Evolutionary conservation across 2,888 invertebrate genomes (phyloP).

Genomic region (Acholoe squamosa): DNA sequence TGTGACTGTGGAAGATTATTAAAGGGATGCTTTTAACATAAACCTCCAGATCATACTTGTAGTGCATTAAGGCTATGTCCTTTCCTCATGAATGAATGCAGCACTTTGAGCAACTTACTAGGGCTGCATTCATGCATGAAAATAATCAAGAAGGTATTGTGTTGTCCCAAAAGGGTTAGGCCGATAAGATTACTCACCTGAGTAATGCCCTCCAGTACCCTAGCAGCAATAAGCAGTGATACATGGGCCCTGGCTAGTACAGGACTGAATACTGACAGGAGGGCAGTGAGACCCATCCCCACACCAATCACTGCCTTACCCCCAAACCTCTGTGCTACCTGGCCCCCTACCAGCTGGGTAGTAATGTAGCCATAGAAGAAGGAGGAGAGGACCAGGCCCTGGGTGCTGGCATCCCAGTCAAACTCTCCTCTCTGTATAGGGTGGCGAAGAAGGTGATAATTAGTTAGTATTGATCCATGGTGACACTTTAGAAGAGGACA

Average conservation of each 20-base stretch:
- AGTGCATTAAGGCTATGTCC: too few species aligned
- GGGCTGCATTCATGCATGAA: too few species aligned
- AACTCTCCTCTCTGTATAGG: constrained; percentile 66
- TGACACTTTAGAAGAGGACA: too few species aligned
- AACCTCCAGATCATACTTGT: too few species aligned
- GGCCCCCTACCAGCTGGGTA: constrained; percentile 70
- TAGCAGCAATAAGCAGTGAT: background rate
- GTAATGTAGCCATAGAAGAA: constrained; percentile 72
- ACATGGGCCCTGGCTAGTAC: constrained; percentile 43
- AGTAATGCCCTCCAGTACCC: constrained; percentile 32
- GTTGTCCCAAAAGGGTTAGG: too few species aligned
- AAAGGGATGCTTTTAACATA: too few species aligned
- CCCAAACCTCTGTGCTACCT: constrained; percentile 64
- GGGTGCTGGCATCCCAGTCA: constrained; percentile 65
- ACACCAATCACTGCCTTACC: constrained; percentile 55
- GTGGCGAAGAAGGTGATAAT: too few species aligned
- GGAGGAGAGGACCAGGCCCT: constrained; percentile 68
- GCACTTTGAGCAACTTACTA: too few species aligned
- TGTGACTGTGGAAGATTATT: too few species aligned
- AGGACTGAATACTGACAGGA: constrained; percentile 61
- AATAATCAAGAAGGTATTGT: too few species aligned
- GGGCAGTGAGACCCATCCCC: constrained; percentile 48
- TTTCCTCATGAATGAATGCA: too few species aligned
- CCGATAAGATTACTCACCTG: background rate
- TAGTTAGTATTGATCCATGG: too few species aligned